phyloP scores from a whole-genome alignment of 2,888 invertebrate species.

The Lycocerus yunnanus region DNA sequence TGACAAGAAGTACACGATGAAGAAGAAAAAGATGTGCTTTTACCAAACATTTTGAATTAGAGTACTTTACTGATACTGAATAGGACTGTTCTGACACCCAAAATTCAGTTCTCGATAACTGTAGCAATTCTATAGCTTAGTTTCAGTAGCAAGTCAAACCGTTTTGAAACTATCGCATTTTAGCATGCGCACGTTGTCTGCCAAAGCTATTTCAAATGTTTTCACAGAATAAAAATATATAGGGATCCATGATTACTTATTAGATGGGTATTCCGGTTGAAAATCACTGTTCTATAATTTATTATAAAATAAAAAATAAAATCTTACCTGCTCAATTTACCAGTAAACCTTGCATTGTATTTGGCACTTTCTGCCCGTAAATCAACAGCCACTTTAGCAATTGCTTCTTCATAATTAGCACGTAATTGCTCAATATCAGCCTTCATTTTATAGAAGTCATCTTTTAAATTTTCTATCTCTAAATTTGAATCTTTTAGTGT shows the following conservation, averaged over 20 bases:
- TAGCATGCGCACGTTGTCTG: no score
- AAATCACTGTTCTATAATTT: neutral
- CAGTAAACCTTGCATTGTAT: constrained; percentile 31
- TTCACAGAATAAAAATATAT: neutral
- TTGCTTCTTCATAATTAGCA: constrained; percentile 30
- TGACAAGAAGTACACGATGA: no score
- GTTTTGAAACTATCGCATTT: no score
- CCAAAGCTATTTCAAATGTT: no score
- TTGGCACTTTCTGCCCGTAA: constrained; percentile 35
- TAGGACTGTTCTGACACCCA: no score
- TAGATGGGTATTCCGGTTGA: neutral
- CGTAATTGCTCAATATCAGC: constrained; percentile 59
- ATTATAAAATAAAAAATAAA: neutral
- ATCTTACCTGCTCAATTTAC: constrained; percentile 37
- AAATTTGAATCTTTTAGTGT: constrained; percentile 33
- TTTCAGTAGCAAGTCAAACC: no score
- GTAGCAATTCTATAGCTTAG: no score
- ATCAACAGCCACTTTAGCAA: constrained; percentile 38
- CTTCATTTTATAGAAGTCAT: constrained; percentile 62
- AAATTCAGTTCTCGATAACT: no score
- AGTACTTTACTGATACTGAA: no score
- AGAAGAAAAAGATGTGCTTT: no score
- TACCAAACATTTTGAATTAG: no score
- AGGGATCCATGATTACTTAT: neutral
- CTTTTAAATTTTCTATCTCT: constrained; percentile 38